Conservation (phyloP, 2,888 invertebrate species). For the Cataglyphis rosenhaueri region DNA sequence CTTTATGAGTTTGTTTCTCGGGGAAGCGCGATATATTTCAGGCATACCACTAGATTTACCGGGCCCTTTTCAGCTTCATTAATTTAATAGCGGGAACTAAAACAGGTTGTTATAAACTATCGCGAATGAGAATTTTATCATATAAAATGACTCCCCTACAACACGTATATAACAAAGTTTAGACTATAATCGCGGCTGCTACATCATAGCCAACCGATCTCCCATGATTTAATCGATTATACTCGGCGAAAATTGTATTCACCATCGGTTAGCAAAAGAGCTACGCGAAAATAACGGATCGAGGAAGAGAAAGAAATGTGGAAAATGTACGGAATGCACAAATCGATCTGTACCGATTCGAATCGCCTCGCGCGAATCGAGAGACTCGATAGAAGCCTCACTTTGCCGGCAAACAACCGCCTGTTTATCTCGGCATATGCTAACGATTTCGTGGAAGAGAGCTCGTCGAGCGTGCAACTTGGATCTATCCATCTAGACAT, state of each 20-base stretch:
- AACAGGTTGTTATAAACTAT: slow-evolving; percentile 26
- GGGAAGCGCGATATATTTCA: slow-evolving; percentile 3
- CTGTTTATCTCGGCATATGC: slow-evolving; percentile 48
- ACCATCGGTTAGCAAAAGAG: not conserved
- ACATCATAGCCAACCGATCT: slow-evolving; percentile 1
- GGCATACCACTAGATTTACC: not conserved
- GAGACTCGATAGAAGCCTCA: slow-evolving; percentile 44
- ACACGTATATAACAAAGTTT: slow-evolving; percentile 28
- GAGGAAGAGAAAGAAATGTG: not conserved
- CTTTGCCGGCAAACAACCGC: slow-evolving; percentile 39
- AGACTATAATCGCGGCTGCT: slow-evolving; percentile 2
- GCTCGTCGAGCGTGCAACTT: slow-evolving; percentile 45
- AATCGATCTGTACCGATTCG: slow-evolving; percentile 34
- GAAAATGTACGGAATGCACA: not conserved
- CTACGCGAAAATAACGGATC: not conserved
- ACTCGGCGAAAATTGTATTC: not conserved
- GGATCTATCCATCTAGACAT: slow-evolving; percentile 53
- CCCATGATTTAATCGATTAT: slow-evolving; percentile 41
- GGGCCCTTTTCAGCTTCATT: not conserved
- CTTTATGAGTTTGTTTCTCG: not conserved
- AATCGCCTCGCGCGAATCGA: slow-evolving; percentile 32
- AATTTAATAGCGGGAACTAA: slow-evolving; percentile 40
- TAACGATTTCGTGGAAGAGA: slow-evolving; percentile 51
- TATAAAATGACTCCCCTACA: slow-evolving; percentile 13
- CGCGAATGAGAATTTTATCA: not conserved